Conservation (phyloP, 2,113 vertebrate genomes). For the Galbula dea region DNA sequence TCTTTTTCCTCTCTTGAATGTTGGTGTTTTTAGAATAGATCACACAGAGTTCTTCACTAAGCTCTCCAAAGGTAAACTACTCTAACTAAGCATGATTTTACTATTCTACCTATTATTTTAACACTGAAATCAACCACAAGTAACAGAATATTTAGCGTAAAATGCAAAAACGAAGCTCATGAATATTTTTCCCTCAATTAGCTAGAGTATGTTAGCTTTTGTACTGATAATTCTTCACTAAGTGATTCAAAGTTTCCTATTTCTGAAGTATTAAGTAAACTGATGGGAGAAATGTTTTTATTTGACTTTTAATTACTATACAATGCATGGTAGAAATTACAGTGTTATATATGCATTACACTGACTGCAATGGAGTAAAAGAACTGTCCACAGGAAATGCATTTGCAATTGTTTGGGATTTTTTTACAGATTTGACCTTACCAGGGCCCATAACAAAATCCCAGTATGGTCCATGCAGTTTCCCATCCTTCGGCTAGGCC, state of each 20-base stretch:
- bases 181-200: background rate
- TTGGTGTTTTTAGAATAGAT: background rate
- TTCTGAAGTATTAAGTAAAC: background rate
- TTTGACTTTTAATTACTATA: background rate
- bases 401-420: accelerated
- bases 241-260: background rate
- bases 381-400: background rate
- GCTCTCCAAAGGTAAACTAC: background rate
- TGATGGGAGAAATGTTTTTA: background rate
- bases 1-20: background rate
- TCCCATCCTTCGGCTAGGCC: background rate
- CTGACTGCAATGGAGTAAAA: background rate
- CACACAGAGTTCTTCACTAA: background rate
- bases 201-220: background rate
- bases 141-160: background rate
- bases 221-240: background rate
- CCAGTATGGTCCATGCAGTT: background rate
- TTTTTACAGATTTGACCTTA: background rate
- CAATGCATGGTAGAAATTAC: background rate
- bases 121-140: background rate
- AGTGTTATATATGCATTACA: background rate
- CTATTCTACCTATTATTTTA: background rate
- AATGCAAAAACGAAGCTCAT: background rate
- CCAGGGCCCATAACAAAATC: background rate
- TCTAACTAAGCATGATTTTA: background rate